Percentiles rank a stretch among this genome's conserved stretches.
These are phyloP conservation scores for Polydrusus tereticollis DNA, from an alignment of 2,888 invertebrate species.

Conservation along the genomic window DNA sequence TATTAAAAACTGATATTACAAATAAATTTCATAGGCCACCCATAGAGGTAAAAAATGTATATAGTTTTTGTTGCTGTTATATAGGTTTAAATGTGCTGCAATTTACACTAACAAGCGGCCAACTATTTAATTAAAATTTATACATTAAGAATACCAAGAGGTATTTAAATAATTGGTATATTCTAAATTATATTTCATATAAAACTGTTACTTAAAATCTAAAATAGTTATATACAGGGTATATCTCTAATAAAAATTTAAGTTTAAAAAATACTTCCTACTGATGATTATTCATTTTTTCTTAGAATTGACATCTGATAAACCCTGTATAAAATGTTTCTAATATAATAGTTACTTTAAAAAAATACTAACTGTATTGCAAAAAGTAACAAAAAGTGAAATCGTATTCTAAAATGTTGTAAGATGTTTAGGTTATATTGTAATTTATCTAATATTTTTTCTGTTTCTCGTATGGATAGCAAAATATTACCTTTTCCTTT, in stretches of 20 bases:
- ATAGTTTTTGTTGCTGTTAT: no score
- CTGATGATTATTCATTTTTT: background rate
- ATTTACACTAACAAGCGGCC: background rate
- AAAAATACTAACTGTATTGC: background rate
- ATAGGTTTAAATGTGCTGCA: no score
- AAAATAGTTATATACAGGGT: constrained; percentile 7
- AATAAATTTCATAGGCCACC: no score
- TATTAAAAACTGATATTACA: no score
- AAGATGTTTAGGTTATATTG: background rate
- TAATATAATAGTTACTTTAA: background rate
- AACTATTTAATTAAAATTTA: constrained; percentile 1
- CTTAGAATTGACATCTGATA: constrained; percentile 13
- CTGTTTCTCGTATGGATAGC: no score
- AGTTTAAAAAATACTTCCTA: background rate
- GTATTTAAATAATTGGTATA: background rate
- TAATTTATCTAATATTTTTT: background rate
- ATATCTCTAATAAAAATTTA: background rate
- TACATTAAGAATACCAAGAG: background rate
- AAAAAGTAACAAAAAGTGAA: constrained; percentile 1
- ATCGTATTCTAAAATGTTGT: constrained; percentile 15
- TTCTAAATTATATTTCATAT: constrained; percentile 1
- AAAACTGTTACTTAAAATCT: background rate
- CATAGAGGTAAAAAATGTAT: no score
- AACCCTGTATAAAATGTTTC: constrained; percentile 21
- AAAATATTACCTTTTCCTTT: no score